Evolutionary conservation across 2,888 invertebrate genomes (phyloP), one percentile per base, ranked within the genome.

Genomic region (Tetrapedia diversipes): DNA sequence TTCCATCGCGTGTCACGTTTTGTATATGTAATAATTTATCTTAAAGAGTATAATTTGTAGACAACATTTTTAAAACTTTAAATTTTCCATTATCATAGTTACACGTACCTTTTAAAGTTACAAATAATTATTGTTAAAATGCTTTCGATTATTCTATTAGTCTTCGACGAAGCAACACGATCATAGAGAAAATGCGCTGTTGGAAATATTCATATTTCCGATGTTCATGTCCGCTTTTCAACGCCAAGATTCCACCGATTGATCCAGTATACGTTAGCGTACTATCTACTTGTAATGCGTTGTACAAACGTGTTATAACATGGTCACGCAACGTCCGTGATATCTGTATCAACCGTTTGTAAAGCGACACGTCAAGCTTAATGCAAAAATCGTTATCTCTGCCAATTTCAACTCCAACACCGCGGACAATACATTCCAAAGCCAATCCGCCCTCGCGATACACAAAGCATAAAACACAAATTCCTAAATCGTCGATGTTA

Each of bases 251-350:
- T 22, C 29, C 32, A 65, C 22, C 19, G 1, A 22, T 29, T 22
- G 65, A 49, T 57, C 56, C 24, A 19, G 49, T 41, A 16, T 22
- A n/a, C 19, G 37, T 49, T 51, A 41, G 37, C 49, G 24, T 27
- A 34, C 41, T 51, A 27, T 49, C 53, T 37, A 37, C 54, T 32
- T 32, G 56, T 59, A 43, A 59, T 68, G 22, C 34, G 34, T 67
- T 41, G 57, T 34, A 51, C 27, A 43, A 49, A 56, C 67, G n/a
- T 34, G 66, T n/a, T 19, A 24, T 47, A 56, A 45, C 19, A 57
- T 29, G 16, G 57, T 59, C 71, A 59, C 69, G 71, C 71, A 43
- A 68, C 29, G 22, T 14, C 22, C 19, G 34, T 29, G 66, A 47
- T 61, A 68, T 61, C 59, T 45, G 39, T 27, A 19, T 43, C 24